Base-by-base conservation (phyloP, 2,888 invertebrate genomes). In the Fragum fragum region DNA sequence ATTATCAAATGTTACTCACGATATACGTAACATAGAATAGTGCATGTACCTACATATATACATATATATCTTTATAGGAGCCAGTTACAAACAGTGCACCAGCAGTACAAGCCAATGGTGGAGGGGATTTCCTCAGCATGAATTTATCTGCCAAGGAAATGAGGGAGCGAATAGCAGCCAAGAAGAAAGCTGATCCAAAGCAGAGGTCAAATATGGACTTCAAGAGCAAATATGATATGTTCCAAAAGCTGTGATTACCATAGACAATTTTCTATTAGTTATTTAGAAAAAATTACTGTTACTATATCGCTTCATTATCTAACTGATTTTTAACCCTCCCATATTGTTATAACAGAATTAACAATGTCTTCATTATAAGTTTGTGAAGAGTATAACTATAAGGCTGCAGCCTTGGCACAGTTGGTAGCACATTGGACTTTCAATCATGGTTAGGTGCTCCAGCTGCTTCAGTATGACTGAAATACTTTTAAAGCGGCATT, bases 141-240 rank as follows among this genome's bases (percentile, higher is more conserved):
- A 81, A 81, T 36, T 11, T 92, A 73, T 89, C 90, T 2, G 92
- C 91, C 39, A 89, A 89, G 47, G 90, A 92, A 83, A 90, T 91
- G 90, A 81, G 90, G 77, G 92, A 90, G 72, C 75, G 83, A 32
- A 77, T 92, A 21, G 87, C 87, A 59, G 66, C 82, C 2, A 88
- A 88, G 77, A 90, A 88, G 79, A 91, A 87, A 76, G 79, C 70
- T 32, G 92, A 92, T 76, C 90, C 91, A n/a, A 89, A 90, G 74
- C 76, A 82, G 47, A 83, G 79, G 76, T 69, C 79, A 28, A 78
- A 80, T 28, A 73, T 86, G 83, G 88, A 88, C 76, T 88, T 88
- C 76, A 80, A 79, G 80, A 81, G 83, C 55, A 88, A 88, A 82
- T 85, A 73, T 52, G 87, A 87, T 55, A 83, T 86, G 76, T 85